Percentiles rank a stretch among this genome's conserved stretches.
Conservation (phyloP, 2,888 invertebrate genomes). For the Aleiodes testaceus region DNA sequence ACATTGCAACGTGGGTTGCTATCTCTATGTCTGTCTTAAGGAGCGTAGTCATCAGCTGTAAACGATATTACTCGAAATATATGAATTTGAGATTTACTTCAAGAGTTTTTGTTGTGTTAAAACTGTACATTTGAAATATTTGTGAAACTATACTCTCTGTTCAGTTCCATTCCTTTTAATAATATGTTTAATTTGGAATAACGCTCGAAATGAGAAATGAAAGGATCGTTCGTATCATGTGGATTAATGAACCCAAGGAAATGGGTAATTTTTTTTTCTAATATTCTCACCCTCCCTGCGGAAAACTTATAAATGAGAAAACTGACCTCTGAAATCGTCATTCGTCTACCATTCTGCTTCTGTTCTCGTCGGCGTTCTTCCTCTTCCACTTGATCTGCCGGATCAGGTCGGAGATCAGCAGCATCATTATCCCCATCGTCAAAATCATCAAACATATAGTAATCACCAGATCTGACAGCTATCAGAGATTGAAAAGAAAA, state of each 20-base stretch:
- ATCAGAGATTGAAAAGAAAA: slow-evolving; percentile 64
- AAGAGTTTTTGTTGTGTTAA: slow-evolving; percentile 2
- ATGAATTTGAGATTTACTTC: background rate
- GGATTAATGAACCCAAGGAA: no score
- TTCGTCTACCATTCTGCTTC: slow-evolving; percentile 68
- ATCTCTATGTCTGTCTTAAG: slow-evolving; percentile 84
- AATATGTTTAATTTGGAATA: no score
- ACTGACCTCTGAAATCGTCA: slow-evolving; percentile 73
- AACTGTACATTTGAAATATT: background rate
- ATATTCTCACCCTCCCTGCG: no score
- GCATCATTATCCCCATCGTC: slow-evolving; percentile 81
- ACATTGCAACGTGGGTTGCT: slow-evolving; percentile 74
- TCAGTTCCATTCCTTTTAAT: no score
- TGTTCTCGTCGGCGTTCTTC: slow-evolving; percentile 71
- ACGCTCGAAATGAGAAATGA: no score
- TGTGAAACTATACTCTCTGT: background rate
- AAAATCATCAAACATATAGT: slow-evolving; percentile 98
- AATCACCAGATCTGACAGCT: slow-evolving; percentile 99
- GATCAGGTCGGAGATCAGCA: slow-evolving; percentile 78
- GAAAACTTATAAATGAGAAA: background rate
- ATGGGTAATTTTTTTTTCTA: no score
- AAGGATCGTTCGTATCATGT: no score
- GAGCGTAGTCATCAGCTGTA: slow-evolving; percentile 84
- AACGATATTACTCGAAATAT: slow-evolving; percentile 52
- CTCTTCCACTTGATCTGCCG: slow-evolving; percentile 76